These are phyloP conservation scores for Anorthoa munda DNA, from an alignment of 2,888 invertebrate species.

Conservation along the genomic window DNA sequence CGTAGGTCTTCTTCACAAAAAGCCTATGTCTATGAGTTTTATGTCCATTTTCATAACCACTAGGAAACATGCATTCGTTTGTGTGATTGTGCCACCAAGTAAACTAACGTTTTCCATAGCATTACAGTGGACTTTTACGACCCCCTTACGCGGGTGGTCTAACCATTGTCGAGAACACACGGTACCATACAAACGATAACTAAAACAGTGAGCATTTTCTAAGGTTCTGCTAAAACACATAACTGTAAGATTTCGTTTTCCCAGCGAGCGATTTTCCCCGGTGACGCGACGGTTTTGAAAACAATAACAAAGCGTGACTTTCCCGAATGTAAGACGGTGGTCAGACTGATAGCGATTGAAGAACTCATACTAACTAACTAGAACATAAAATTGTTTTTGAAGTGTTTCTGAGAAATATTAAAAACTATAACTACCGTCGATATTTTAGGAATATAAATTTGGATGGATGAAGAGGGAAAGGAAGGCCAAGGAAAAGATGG, in stretches of 20 bases:
- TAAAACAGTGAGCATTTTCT: conserved; percentile 24
- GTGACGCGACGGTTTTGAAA: conserved; percentile 48
- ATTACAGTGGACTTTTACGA: not conserved
- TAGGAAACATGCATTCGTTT: not conserved
- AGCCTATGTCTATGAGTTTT: not conserved
- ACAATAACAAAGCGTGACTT: conserved; percentile 65
- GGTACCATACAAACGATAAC: not conserved
- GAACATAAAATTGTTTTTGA: not conserved
- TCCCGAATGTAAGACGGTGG: conserved; percentile 54
- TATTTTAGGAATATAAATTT: no score
- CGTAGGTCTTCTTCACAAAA: not conserved
- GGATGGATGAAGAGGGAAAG: no score
- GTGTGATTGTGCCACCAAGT: no score
- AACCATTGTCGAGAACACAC: not conserved
- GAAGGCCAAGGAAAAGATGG: no score
- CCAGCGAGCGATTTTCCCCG: conserved; percentile 57
- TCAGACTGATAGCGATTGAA: conserved; percentile 32
- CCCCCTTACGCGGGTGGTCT: conserved; percentile 7
- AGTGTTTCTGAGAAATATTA: not conserved
- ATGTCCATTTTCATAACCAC: not conserved
- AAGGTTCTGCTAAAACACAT: conserved; percentile 42
- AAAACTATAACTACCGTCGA: not conserved
- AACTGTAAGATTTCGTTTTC: conserved; percentile 59
- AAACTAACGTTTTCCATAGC: not conserved
- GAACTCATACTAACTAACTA: not conserved